Evolutionary conservation across 2,797 vertebrate genomes (phyloP), one percentile per base, ranked within the genome.

Genomic region (Atherinosoma microstoma): DNA sequence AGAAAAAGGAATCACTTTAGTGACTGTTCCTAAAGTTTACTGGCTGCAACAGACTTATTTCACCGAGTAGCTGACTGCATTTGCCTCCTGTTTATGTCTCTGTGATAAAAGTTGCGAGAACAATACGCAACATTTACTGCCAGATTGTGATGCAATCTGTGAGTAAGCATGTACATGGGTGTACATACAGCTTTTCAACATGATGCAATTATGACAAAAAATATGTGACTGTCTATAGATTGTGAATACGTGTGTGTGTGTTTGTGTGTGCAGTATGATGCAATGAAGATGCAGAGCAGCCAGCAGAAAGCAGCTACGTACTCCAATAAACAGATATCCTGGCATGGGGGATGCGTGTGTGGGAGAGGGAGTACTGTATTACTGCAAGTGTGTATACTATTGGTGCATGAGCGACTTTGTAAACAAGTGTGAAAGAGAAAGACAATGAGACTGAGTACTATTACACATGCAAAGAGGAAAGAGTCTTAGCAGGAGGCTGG

Each of bases 341-440:
- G 80, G 76, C 76, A 84, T 20, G 2, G 63, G 51, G 70, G 67
- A 57, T 70, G 70, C 67, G 60, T 61, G 77, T 63, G 65, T 7
- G 76, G 24, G 74, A 60, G 79, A 66, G 69, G 22, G 83, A 70
- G 67, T 70, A 69, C 73, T 79, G 82, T 84, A 82, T 72, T 65
- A 78, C 76, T 73, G 73, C 58, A 54, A 84, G 76, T 80, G 72
- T 82, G 88, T 84, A 80, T 73, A 57, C 65, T 73, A 76, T 76
- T 68, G 49, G 73, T 85, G 77, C 61, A 72, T 86, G 80, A 83
- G 80, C 42, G 49, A 83, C 64, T 79, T 76, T 84, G 84, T 87
- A 89, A 87, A 87, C 85, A 84, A 84, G 87, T 79, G 81, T 75
- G 83, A 85, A 82, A 77, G 73, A 78, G 64, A 80, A 69, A 82